These are phyloP conservation scores for Punctoribates punctum DNA, from an alignment of 2,888 invertebrate genomes.

Conservation along the genomic window DNA sequence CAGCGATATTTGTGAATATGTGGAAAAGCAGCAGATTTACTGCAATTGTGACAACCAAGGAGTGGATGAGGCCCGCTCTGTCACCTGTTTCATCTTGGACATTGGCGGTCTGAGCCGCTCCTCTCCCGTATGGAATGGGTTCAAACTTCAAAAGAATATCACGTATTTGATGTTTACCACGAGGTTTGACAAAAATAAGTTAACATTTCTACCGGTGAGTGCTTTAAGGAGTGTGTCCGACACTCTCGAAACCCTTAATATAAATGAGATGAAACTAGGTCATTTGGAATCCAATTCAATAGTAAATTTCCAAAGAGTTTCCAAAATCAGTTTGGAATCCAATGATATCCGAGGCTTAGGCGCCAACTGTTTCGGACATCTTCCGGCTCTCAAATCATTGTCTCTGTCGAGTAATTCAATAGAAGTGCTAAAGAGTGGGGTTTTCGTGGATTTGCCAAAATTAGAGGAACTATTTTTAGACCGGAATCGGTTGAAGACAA, in stretches of 20 bases:
- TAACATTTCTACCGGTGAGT: constrained; percentile 18
- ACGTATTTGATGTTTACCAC: constrained; percentile 13
- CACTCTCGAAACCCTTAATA: not conserved
- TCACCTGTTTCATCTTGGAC: constrained; percentile 8
- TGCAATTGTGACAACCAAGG: constrained; percentile 28
- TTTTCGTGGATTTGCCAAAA: constrained; percentile 2
- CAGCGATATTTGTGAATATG: constrained; percentile 21
- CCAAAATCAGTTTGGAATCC: not conserved
- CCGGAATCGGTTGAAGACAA: constrained; percentile 11
- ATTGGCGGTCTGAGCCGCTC: not conserved
- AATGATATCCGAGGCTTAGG: constrained; percentile 16
- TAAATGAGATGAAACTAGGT: constrained; percentile 23
- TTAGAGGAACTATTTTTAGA: constrained; percentile 28
- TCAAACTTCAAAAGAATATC: constrained; percentile 25
- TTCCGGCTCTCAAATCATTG: constrained; percentile 3
- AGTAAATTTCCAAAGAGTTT: not conserved
- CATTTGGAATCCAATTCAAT: not conserved
- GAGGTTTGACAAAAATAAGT: not conserved
- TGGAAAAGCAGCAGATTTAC: constrained; percentile 5
- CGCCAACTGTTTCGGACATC: not conserved
- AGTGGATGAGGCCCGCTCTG: constrained; percentile 9
- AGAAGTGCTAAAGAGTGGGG: constrained; percentile 2
- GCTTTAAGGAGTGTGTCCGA: not conserved
- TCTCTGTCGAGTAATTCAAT: constrained; percentile 1
- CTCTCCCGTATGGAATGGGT: constrained; percentile 15